Evolutionary conservation across 2,113 vertebrate species (phyloP).

Genomic region (Pseudorectes ferrugineus): DNA sequence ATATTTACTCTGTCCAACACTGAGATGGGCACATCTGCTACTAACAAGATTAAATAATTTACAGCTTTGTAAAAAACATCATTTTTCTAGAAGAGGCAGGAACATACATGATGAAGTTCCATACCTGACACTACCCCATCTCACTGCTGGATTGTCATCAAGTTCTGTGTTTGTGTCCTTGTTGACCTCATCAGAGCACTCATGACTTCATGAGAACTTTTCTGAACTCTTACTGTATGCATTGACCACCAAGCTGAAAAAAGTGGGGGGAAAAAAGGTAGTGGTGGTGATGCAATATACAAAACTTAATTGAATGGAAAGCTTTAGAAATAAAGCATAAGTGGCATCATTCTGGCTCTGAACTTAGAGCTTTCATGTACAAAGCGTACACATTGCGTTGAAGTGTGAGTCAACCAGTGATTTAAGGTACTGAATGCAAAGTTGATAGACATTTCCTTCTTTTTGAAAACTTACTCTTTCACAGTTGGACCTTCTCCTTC

Average conservation of each 20-base stretch:
- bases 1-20: not conserved
- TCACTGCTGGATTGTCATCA: not conserved
- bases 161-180: not conserved
- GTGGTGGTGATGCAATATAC: not conserved
- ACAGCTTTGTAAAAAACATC: not conserved
- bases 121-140: not conserved
- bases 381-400: accelerated
- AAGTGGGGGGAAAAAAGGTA: not conserved
- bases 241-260: not conserved
- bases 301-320: not conserved
- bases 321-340: not conserved
- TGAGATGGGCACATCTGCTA: not conserved
- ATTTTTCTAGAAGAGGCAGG: not conserved
- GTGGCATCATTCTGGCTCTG: not conserved
- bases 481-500: not conserved
- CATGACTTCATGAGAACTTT: not conserved
- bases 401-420: not conserved
- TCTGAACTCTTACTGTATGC: not conserved
- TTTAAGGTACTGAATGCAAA: not conserved
- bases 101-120: not conserved
- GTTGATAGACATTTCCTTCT: not conserved
- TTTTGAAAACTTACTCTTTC: not conserved
- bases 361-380: not conserved
- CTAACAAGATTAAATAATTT: not conserved
- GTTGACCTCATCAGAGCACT: not conserved